Base-by-base conservation (phyloP, 2,797 vertebrate species). In the Tauraco hartlaubi region DNA sequence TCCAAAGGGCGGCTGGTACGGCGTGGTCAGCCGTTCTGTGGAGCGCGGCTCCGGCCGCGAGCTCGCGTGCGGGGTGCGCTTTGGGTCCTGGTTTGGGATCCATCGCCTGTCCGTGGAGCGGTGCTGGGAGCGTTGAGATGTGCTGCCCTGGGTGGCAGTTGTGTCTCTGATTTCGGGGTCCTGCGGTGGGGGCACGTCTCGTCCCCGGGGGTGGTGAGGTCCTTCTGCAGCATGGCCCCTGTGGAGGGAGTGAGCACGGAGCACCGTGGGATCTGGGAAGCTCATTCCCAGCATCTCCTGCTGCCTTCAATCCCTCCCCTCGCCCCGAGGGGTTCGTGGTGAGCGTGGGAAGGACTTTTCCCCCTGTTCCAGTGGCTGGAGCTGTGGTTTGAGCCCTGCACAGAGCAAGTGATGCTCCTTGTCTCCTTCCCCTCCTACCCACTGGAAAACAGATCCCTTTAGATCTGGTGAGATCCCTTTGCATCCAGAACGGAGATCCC, bases 311-410 rank as follows among this genome's bases (percentile, higher is more conserved):
- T 61, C 61, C 68, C 77, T 91, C 12, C 49, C 41, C 62, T 67
- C 1, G 4, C 54, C 67, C 62, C 6, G 17, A 56, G 35, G 33
- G 76, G 37, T 14, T 86, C 26, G 0, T 37, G 56, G 22, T 0
- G 58, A 89, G 88, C 21, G 43, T 95, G 96, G 94, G 96, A 95
- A 95, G 83, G 46, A 88, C 55, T 35, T 58, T 78, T 88, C 9
- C 83, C 68, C 73, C n/a, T 22, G 15, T 89, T 75, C 52, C 69
- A 83, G 62, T 51, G 11, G 51, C 78, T 84, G 0, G 0, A 77
- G 43, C 43, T 4, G 19, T 55, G 67, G 10, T 39, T 68, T 31
- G 37, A 59, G 48, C 52, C 39, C 55, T 48, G 68, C 17, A 1
- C 35, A 3, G 8, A 22, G 35, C 11, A 33, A 37, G 35, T 1